Evolutionary conservation across 1,140 invertebrate species (phyloP).

Genomic region (Lucilia cuprina): DNA sequence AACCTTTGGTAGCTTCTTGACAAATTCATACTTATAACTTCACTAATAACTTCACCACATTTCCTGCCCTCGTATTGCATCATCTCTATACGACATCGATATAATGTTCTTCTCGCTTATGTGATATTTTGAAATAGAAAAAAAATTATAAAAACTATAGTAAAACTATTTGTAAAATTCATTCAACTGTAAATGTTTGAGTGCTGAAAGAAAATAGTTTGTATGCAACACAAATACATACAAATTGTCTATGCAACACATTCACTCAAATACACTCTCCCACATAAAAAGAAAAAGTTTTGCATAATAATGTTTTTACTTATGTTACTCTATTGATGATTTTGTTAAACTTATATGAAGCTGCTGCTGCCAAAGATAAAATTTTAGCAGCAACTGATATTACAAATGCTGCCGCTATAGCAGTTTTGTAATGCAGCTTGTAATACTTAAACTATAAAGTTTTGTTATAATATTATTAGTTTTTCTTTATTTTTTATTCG

Average conservation of each 20-base stretch:
- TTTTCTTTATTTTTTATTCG: background rate
- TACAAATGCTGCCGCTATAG: background rate
- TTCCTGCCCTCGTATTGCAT: no score
- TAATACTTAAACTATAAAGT: background rate
- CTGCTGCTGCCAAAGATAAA: background rate
- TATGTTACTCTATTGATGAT: background rate
- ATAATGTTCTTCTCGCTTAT: background rate
- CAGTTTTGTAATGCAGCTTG: background rate
- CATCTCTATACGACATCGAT: no score
- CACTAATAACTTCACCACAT: no score
- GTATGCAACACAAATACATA: background rate
- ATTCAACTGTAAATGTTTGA: conserved; percentile 23
- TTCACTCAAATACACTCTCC: background rate
- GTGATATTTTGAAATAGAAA: no score
- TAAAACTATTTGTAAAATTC: conserved; percentile 28
- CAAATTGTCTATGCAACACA: background rate
- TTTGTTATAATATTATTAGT: background rate
- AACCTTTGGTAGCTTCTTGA: no score
- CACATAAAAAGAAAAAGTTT: background rate
- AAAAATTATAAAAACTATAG: background rate
- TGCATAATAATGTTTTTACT: conserved; percentile 7
- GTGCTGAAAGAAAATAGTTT: background rate
- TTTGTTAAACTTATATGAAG: background rate
- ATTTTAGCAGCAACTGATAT: background rate
- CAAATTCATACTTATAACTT: no score